phyloP scores from a whole-genome alignment of 2,888 invertebrate species.

The Torymus texanus region DNA sequence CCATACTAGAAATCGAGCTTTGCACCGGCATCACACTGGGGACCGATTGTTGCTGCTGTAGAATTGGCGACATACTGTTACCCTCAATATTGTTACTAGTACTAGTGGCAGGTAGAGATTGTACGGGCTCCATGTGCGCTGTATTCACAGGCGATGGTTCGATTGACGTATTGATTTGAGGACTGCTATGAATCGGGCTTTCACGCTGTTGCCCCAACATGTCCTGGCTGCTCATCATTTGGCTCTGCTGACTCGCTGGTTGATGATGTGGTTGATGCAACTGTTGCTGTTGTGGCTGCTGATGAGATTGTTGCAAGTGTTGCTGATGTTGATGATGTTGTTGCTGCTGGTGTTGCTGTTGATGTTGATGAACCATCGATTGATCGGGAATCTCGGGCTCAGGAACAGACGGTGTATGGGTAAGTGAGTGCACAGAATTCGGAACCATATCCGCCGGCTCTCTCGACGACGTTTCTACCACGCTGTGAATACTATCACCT shows the following conservation, averaged over 20 bases:
- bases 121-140: conserved; percentile 68
- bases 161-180: conserved; percentile 62
- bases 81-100: conserved; percentile 71
- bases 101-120: conserved; percentile 71
- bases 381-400: conserved; percentile 65
- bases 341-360: conserved; percentile 41
- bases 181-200: conserved; percentile 65
- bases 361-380: conserved; percentile 59
- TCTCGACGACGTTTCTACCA: conserved; percentile 69
- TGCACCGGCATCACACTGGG: conserved; percentile 32
- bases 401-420: conserved; percentile 39
- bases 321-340: conserved; percentile 56
- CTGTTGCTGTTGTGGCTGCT: conserved; percentile 50
- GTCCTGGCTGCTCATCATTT: conserved; percentile 58
- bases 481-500: conserved; percentile 68
- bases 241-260: conserved; percentile 54
- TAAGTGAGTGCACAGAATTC: conserved; percentile 62
- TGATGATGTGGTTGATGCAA: conserved; percentile 56
- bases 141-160: conserved; percentile 64
- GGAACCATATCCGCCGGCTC: conserved; percentile 64
- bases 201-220: conserved; percentile 59
- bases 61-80: conserved; percentile 61
- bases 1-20: conserved; percentile 65
- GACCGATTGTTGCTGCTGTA: conserved; percentile 60
- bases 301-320: conserved; percentile 39